Evolutionary conservation across 2,113 vertebrate species (phyloP).

Genomic region (Gadus macrocephalus): DNA sequence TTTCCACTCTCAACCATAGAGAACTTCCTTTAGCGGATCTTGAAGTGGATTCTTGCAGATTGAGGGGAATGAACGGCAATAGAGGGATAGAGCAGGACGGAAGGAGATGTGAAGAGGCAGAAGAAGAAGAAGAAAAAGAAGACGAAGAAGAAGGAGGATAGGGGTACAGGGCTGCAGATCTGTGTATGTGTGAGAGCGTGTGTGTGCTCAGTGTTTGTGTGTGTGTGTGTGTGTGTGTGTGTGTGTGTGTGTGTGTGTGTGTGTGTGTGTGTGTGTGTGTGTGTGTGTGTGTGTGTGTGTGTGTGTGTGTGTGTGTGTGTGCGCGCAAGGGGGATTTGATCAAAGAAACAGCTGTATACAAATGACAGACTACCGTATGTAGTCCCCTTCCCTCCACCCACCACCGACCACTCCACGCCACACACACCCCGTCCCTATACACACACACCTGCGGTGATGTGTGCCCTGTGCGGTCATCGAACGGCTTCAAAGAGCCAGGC

Average conservation of each 20-base stretch:
- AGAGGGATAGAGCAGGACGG: constrained; percentile 23
- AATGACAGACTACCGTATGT: constrained; percentile 64
- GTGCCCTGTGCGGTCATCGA: constrained; percentile 82
- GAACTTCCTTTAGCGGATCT: constrained; percentile 39
- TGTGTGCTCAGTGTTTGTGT: too few relatives aligned
- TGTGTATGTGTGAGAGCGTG: neutral
- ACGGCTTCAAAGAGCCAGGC: constrained; percentile 82
- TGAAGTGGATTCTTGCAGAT: constrained; percentile 31
- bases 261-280: too few relatives aligned
- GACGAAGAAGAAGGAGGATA: constrained; percentile 14
- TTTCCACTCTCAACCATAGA: constrained; percentile 31
- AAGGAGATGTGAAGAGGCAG: neutral
- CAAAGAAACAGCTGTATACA: constrained; percentile 80
- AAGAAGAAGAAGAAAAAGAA: neutral
- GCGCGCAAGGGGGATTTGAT: constrained; percentile 51
- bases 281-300: too few relatives aligned
- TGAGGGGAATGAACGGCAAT: constrained; percentile 21
- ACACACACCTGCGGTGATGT: constrained; percentile 42
- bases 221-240: neutral
- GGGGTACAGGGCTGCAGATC: neutral
- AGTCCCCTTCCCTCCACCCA: constrained; percentile 31
- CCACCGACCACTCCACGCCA: constrained; percentile 12
- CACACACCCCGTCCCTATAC: constrained; percentile 1
- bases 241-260: neutral
- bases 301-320: too few relatives aligned